These are phyloP conservation scores for Sebastes reedi DNA, from an alignment of 2,797 vertebrate species.

Conservation along the genomic window DNA sequence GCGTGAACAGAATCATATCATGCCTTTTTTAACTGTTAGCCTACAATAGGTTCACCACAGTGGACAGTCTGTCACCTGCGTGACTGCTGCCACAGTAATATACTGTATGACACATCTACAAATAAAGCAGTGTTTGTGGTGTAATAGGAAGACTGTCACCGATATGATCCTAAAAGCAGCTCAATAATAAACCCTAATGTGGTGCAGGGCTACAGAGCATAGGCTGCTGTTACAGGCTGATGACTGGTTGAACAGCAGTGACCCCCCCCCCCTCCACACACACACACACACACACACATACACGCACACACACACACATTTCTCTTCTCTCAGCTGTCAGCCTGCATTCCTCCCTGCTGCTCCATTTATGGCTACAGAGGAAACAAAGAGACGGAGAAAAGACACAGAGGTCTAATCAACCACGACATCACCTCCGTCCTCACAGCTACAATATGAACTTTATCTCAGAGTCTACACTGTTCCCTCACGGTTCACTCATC, in stretches of 20 bases:
- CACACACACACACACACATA: background rate
- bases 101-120: background rate
- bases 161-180: background rate
- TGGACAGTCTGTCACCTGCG: background rate
- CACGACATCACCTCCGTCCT: background rate
- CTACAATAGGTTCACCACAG: slow-evolving; percentile 27
- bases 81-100: background rate
- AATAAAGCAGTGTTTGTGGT: no score
- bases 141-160: background rate
- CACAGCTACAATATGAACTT: background rate
- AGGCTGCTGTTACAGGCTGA: slow-evolving; percentile 40
- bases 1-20: slow-evolving; percentile 1
- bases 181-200: background rate
- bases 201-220: background rate
- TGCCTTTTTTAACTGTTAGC: slow-evolving; percentile 23
- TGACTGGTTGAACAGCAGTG: slow-evolving; percentile 57
- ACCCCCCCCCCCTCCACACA: background rate
- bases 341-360: slow-evolving; percentile 74
- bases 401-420: background rate
- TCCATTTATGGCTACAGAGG: slow-evolving; percentile 72
- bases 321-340: slow-evolving; percentile 75
- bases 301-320: background rate
- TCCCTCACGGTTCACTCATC: background rate
- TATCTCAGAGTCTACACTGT: background rate
- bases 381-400: slow-evolving; percentile 13